Evolutionary conservation across 2,113 vertebrate species (phyloP).

Genomic region (Oxygymnocypris stewartii): DNA sequence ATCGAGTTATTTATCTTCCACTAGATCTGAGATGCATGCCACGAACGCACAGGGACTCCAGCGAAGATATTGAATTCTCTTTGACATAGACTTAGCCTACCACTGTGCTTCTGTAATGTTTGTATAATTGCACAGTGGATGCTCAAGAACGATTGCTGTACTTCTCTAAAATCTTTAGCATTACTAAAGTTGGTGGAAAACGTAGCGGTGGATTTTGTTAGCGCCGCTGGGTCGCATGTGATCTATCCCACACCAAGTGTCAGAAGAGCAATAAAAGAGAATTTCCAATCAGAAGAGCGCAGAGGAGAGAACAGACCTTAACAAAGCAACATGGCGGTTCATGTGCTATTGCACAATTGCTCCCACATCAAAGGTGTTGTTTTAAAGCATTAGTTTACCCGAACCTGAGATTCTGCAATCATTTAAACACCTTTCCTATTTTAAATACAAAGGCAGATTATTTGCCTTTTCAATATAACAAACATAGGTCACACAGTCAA

Average conservation of each 20-base stretch:
- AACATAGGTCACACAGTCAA: background rate
- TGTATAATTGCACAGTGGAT: background rate
- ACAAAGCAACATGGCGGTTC: background rate
- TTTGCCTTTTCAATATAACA: background rate
- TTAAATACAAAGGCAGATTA: background rate
- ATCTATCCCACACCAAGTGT: slow-evolving; percentile 2
- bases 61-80: background rate
- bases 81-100: background rate
- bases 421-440: background rate
- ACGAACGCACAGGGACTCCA: background rate
- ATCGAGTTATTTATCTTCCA: background rate
- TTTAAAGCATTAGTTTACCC: background rate
- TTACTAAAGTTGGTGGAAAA: background rate
- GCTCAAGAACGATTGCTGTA: background rate
- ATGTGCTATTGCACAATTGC: background rate
- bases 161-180: background rate
- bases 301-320: slow-evolving; percentile 7
- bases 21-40: slow-evolving; percentile 1
- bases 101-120: background rate
- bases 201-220: background rate
- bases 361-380: background rate
- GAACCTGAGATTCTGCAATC: background rate
- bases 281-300: background rate
- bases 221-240: background rate
- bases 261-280: slow-evolving; percentile 19